Evolutionary conservation across 37 sponge, comb jelly and placozoan species (phyloP), one percentile per base, ranked within the genome.

Genomic region (Halisarca cf. caerulea): DNA sequence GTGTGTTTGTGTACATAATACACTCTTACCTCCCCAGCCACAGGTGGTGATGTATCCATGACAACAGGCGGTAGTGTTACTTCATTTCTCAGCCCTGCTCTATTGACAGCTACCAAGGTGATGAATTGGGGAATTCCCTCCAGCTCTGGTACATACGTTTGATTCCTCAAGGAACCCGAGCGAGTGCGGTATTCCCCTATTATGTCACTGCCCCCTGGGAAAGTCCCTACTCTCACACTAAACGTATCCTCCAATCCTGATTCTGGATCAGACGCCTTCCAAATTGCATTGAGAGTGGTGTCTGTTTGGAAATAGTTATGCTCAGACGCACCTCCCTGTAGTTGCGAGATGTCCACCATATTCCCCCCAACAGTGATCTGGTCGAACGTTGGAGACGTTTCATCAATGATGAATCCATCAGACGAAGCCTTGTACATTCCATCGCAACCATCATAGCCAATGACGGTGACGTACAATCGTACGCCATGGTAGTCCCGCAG

Each of bases 391-490:
- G 95, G 92, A 30, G 95, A 90, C 30, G 80, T 59, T 32, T 85
- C 36, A 60, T 92, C 92, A 39, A 95, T 87, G 43, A 85, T 81
- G 58, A 95, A 89, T 21, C 95, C 95, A 77, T 95, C 85, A 5
- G 95, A 95, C 8, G 88, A 82, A 5, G 91, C 83, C n/a, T 88
- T 89, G 6, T 90, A 51, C 25, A 80, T 23, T 34, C 33, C 37
- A 33, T 85, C 90, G 80, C 91, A 91, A 17, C 87, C 91, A 60
- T 89, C 88, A 17, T 82, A 80, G 0, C 89, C 91, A 71, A 91
- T 51, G 0, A 94, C 89, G 17, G 95, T 95, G 37, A 78, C 43
- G 37, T 69, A 89, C 18, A 95, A 57, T 0, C 40, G 83, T 23
- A 42, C 60, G 7, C 59, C 54, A 5, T 45, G 70, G 25, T 85